These are phyloP conservation scores for Sebastes dallii DNA, from an alignment of 2,797 vertebrate species.

Conservation along the genomic window DNA sequence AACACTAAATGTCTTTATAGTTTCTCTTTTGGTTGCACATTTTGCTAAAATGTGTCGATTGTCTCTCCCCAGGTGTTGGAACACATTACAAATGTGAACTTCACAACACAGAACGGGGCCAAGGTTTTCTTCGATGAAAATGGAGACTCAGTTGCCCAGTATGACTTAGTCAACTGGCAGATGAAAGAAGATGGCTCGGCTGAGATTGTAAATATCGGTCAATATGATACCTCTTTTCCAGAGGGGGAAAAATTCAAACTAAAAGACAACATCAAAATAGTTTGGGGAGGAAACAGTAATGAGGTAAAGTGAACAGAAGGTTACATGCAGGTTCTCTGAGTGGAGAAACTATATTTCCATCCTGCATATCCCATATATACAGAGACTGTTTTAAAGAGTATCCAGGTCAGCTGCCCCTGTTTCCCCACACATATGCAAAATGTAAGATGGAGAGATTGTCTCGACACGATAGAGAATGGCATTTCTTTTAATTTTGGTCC, in stretches of 20 bases:
- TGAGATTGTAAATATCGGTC: constrained; percentile 68
- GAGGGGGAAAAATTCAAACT: constrained; percentile 53
- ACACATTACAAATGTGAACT: constrained; percentile 70
- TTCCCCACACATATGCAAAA: background rate
- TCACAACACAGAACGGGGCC: constrained; percentile 62
- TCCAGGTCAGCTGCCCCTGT: background rate
- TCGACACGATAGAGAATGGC: background rate
- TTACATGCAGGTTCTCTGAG: background rate
- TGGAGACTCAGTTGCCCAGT: constrained; percentile 65
- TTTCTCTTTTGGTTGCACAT: background rate
- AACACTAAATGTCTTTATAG: background rate
- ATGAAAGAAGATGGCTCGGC: constrained; percentile 62
- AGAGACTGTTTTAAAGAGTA: background rate
- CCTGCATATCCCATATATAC: background rate
- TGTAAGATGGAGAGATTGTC: background rate
- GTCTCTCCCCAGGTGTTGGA: constrained; percentile 62
- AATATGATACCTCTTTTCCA: constrained; percentile 68
- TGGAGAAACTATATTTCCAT: background rate
- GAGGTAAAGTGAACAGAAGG: constrained; percentile 39
- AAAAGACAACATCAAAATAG: constrained; percentile 42
- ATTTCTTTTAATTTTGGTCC: background rate
- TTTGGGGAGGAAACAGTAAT: constrained; percentile 61
- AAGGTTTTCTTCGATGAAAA: constrained; percentile 76
- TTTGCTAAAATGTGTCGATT: background rate
- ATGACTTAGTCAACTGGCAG: constrained; percentile 79